These are phyloP conservation scores for Antechinus flavipes DNA, from an alignment of 2,113 vertebrate species.

Conservation along the genomic window DNA sequence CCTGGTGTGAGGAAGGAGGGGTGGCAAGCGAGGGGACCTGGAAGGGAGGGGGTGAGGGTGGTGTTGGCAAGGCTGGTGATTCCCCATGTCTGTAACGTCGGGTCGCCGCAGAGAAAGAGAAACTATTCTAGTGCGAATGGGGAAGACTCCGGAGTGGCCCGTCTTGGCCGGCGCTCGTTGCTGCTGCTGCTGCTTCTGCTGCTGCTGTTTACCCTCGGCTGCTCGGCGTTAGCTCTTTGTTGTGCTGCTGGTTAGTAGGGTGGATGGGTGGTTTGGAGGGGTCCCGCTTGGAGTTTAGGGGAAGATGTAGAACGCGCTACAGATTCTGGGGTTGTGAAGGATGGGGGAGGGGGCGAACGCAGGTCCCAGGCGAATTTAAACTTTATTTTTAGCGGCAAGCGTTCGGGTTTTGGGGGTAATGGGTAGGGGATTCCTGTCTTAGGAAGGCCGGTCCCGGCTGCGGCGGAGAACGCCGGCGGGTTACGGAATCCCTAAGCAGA, in stretches of 20 bases:
- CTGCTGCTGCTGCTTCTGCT: slow-evolving; percentile 47
- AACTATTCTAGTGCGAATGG: slow-evolving; percentile 47
- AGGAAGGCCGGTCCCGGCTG: background rate
- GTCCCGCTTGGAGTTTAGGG: slow-evolving; percentile 71
- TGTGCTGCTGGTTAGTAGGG: slow-evolving; percentile 64
- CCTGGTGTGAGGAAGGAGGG: background rate
- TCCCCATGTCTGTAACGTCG: slow-evolving; percentile 11
- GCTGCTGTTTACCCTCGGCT: slow-evolving; percentile 70
- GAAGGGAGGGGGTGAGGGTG: slow-evolving; percentile 41
- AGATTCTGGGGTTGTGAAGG: slow-evolving; percentile 43
- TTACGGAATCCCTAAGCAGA: background rate
- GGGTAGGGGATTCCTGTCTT: slow-evolving; percentile 46
- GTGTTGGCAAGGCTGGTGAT: slow-evolving; percentile 55
- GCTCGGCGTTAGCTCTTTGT: slow-evolving; percentile 73
- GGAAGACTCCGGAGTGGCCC: slow-evolving; percentile 53
- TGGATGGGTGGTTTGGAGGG: slow-evolving; percentile 60
- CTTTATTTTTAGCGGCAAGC: slow-evolving; percentile 66
- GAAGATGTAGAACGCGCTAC: slow-evolving; percentile 46
- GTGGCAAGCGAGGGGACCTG: background rate
- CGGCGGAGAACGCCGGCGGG: background rate
- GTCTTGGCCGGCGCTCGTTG: slow-evolving; percentile 34
- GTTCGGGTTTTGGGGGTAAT: slow-evolving; percentile 56
- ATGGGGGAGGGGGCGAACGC: slow-evolving; percentile 63
- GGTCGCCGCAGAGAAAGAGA: slow-evolving; percentile 33
- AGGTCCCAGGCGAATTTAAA: slow-evolving; percentile 66